Evolutionary conservation across 2,888 invertebrate species (phyloP), one percentile per base, ranked within the genome.

Genomic region (Tachina lurida): DNA sequence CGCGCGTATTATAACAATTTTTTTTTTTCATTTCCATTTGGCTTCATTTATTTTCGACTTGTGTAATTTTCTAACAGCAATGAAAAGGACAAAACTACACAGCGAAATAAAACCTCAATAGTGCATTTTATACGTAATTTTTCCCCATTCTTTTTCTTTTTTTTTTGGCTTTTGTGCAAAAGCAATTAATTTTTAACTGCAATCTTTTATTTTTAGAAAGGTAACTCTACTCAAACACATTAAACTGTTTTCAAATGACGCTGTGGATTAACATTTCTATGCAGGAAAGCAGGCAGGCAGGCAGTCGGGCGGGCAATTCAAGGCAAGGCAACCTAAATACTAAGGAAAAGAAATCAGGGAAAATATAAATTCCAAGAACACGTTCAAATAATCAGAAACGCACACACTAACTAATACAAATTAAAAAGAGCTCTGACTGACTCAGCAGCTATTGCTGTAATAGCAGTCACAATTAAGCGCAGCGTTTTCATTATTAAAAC

Each of bases 151-250:
- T 56, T n/a, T 15, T 8, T 41, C 10, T 54, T 43, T 12, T 47
- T 62, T 52, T 62, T 79, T 56, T 56, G 13, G 52, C 31, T 76
- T 86, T 79, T 76, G 75, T 79, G 49, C 43, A 80, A 86, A 80
- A 83, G 86, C 86, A 86, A 86, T 86, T 86, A 86, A 86, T 86
- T 86, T 86, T 86, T 86, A 82, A 86, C 83, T 86, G 83, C 79
- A 82, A 86, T 60, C 74, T 74, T 70, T 82, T 71, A 68, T 58
- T 78, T 31, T 67, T 19, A 74, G 68, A 62, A 84, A 73, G 56
- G 19, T 22, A 41, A 56, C 60, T 67, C 17, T 13, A 49, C 56
- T 47, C 74, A 74, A 54, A 54, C 60, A 62, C 47, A 84, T 67
- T 73, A 65, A 73, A 73, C 75, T 58, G 65, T 62, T 63, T 75